Evolutionary conservation across 2,113 vertebrate species (phyloP).

Genomic region (Pampusana beccarii): DNA sequence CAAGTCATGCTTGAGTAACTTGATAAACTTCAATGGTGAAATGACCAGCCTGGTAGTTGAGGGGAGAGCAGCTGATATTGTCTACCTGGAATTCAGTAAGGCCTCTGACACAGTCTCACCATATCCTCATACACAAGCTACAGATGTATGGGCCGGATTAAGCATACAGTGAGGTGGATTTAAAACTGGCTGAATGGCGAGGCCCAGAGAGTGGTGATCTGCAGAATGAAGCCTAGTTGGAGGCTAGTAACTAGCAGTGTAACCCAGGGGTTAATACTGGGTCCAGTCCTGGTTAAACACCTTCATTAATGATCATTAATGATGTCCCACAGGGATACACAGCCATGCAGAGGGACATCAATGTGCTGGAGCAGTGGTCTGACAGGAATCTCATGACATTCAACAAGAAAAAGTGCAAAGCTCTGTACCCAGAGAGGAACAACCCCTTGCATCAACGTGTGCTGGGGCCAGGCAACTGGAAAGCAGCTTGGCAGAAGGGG

Average conservation of each 20-base stretch:
- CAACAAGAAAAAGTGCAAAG: neutral
- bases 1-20: neutral
- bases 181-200: neutral
- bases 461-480: neutral
- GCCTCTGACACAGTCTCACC: neutral
- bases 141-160: neutral
- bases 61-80: neutral
- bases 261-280: neutral
- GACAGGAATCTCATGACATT: neutral
- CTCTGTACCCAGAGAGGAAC: neutral
- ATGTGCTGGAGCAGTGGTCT: neutral
- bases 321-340: rapidly evolving
- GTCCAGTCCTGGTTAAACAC: neutral
- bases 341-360: neutral
- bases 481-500: neutral
- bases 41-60: neutral
- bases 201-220: neutral
- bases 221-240: neutral
- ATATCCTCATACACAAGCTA: neutral
- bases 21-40: neutral
- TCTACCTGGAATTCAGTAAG: neutral
- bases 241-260: neutral
- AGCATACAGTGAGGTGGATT: neutral
- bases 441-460: neutral
- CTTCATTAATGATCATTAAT: neutral